Conservation (phyloP, 1,140 invertebrate species). For the Caenorhabditis tropicalis region DNA sequence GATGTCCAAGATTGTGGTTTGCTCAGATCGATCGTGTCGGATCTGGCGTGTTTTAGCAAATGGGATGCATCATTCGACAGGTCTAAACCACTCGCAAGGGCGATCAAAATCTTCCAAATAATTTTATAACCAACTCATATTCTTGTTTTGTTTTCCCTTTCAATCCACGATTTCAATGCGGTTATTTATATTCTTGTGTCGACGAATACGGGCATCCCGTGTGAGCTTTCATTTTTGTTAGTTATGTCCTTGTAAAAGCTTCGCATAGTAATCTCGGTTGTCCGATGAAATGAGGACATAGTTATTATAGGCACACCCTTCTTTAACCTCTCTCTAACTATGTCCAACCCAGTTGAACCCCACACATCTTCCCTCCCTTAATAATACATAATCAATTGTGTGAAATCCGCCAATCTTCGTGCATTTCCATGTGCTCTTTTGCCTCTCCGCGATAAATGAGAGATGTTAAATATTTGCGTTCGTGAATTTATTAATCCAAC, state of each 20-base stretch:
- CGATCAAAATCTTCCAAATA: background rate
- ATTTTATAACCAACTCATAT: background rate
- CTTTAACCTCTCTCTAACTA: background rate
- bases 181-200: constrained; percentile 9
- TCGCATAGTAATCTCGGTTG: too few species aligned
- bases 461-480: constrained; percentile 10
- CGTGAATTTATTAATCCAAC: too few species aligned
- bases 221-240: background rate
- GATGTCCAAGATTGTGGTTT: constrained; percentile 11
- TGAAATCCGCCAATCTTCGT: background rate
- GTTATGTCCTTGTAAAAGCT: background rate
- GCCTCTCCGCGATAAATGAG: background rate
- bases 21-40: background rate
- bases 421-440: background rate
- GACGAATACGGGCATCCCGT: constrained; percentile 36
- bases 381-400: constrained; percentile 24
- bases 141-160: background rate
- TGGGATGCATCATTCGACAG: too few species aligned
- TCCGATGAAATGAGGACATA: too few species aligned
- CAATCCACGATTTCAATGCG: background rate
- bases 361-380: background rate
- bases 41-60: background rate
- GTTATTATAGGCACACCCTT: background rate
- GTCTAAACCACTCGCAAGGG: too few species aligned
- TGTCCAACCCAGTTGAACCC: background rate